Evolutionary conservation across 2,113 vertebrate genomes (phyloP).

Genomic region (Pelmatolapia mariae): DNA sequence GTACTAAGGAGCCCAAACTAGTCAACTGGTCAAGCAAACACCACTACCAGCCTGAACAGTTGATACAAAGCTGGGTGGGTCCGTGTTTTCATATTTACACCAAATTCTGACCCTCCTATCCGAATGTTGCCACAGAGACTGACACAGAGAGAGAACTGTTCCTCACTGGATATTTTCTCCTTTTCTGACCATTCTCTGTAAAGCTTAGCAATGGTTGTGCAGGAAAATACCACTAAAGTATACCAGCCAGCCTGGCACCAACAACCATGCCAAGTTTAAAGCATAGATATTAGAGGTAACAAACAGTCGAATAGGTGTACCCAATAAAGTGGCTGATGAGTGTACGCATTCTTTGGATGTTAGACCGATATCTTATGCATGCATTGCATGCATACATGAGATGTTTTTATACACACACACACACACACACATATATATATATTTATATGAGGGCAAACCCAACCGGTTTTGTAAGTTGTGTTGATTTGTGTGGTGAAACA

Average conservation of each 20-base stretch:
- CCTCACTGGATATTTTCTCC: neutral
- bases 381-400: neutral
- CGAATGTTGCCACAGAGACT: neutral
- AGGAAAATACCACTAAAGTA: neutral
- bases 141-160: neutral
- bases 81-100: neutral
- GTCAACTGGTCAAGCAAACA: neutral
- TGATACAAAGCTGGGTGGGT: neutral
- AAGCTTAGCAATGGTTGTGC: neutral
- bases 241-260: neutral
- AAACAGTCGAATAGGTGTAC: neutral
- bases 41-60: neutral
- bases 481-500: neutral
- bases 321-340: neutral
- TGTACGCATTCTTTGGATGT: neutral
- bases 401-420: neutral
- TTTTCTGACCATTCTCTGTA: neutral
- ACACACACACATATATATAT: neutral
- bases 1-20: neutral
- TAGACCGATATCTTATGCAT: neutral
- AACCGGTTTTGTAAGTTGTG: neutral
- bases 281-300: neutral
- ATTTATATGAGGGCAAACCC: neutral
- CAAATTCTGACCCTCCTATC: neutral
- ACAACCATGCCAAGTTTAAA: neutral